Percentiles rank a stretch among this genome's conserved stretches.
Evolutionary conservation across 2,797 vertebrate species (phyloP).

Genomic region (Hyperoplus immaculatus): DNA sequence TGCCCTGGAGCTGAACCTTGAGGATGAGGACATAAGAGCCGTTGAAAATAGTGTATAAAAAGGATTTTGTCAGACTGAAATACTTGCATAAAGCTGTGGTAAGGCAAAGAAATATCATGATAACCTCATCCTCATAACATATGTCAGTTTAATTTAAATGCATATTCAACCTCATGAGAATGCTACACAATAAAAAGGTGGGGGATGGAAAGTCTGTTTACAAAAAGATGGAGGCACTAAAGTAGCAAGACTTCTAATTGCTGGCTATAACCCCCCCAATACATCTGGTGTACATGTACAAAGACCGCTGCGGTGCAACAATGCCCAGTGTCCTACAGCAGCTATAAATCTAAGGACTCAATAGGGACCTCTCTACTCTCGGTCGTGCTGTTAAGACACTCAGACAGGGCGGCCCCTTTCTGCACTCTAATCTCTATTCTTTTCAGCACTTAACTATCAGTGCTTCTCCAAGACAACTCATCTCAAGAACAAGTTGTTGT

Average conservation of each 20-base stretch:
- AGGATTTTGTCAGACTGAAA: slow-evolving; percentile 4
- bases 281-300: slow-evolving; percentile 78
- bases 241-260: slow-evolving; percentile 76
- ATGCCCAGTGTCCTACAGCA: slow-evolving; percentile 72
- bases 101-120: slow-evolving; percentile 27
- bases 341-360: slow-evolving; percentile 83
- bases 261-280: slow-evolving; percentile 72
- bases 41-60: slow-evolving; percentile 2
- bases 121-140: slow-evolving; percentile 22
- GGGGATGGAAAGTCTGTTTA: slow-evolving; percentile 59
- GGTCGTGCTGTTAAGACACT: slow-evolving; percentile 73
- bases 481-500: slow-evolving; percentile 46
- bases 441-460: slow-evolving; percentile 67
- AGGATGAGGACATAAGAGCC: slow-evolving; percentile 31
- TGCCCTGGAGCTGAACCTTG: slow-evolving; percentile 86
- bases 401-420: slow-evolving; percentile 56
- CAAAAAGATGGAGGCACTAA: slow-evolving; percentile 70
- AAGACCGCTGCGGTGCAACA: slow-evolving; percentile 76
- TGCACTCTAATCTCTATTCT: slow-evolving; percentile 71
- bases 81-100: slow-evolving; percentile 12
- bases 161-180: slow-evolving; percentile 55
- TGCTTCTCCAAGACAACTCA: slow-evolving; percentile 60
- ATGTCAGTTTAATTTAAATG: slow-evolving; percentile 40
- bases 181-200: slow-evolving; percentile 43
- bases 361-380: slow-evolving; percentile 78